Evolutionary conservation across 2,888 invertebrate genomes (phyloP).

Genomic region (Aspidiotus destructor): DNA sequence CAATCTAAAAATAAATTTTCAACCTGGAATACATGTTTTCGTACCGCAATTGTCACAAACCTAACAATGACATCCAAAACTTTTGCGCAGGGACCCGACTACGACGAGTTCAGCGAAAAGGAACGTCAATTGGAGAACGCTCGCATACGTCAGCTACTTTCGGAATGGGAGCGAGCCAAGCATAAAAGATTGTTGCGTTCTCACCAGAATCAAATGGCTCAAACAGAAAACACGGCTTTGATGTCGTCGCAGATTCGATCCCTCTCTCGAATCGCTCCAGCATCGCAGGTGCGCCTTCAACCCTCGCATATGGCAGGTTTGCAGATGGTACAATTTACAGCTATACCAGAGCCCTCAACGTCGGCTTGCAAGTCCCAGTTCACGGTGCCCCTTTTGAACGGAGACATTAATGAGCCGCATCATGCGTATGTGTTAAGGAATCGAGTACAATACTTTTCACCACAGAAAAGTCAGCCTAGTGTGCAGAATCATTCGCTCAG

Average conservation of each 20-base stretch:
- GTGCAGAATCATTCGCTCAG: slow-evolving; percentile 10
- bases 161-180: slow-evolving; percentile 25
- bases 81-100: slow-evolving; percentile 18
- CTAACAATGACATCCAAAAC: too few relatives aligned
- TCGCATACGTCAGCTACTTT: slow-evolving; percentile 15
- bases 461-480: slow-evolving; percentile 4
- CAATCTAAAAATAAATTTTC: too few relatives aligned
- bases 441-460: slow-evolving; percentile 13
- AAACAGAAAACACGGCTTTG: background rate
- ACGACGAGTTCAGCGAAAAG: slow-evolving; percentile 22
- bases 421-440: slow-evolving; percentile 16
- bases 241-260: too few relatives aligned
- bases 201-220: slow-evolving; percentile 13
- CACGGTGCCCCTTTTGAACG: slow-evolving; percentile 28
- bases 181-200: slow-evolving; percentile 9
- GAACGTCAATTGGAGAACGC: slow-evolving; percentile 17
- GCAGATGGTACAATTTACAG: too few relatives aligned
- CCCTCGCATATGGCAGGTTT: too few relatives aligned
- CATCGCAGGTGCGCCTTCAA: background rate
- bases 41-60: too few relatives aligned
- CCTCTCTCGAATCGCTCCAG: too few relatives aligned
- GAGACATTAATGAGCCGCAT: slow-evolving; percentile 22
- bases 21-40: too few relatives aligned
- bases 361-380: slow-evolving; percentile 12
- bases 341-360: background rate